Percentiles rank a stretch among this genome's conserved stretches.
These are phyloP conservation scores for Labeo rohita DNA, from an alignment of 2,113 vertebrate genomes.

Conservation along the genomic window DNA sequence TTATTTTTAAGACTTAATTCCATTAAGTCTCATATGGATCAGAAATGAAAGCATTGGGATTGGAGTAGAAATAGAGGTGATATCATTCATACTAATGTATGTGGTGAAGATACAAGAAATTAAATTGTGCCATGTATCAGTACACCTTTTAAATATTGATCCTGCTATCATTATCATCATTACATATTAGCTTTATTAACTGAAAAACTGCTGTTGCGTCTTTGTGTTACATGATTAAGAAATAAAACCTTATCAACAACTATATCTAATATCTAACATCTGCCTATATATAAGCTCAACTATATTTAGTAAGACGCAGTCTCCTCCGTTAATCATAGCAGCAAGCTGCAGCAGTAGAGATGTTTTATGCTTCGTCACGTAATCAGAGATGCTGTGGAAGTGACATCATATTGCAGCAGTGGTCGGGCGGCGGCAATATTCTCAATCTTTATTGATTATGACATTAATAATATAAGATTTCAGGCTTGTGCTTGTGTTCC, in stretches of 20 bases:
- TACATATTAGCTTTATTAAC: not conserved
- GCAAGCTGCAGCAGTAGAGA: not conserved
- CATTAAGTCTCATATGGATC: not conserved
- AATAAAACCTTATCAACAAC: not conserved
- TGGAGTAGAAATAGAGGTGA: not conserved
- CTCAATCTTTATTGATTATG: not conserved
- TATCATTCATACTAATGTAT: not conserved
- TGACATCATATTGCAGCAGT: slow-evolving; percentile 27
- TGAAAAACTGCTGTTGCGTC: not conserved
- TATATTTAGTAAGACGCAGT: slow-evolving; percentile 4
- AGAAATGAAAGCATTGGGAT: not conserved
- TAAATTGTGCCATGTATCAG: not conserved
- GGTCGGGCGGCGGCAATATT: not conserved
- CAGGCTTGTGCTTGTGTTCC: not conserved
- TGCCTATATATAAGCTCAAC: not conserved
- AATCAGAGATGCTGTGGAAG: slow-evolving; percentile 23
- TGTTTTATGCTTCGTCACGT: slow-evolving; percentile 16
- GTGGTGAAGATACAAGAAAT: not conserved
- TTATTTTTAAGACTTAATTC: not conserved
- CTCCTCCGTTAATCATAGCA: slow-evolving; percentile 12
- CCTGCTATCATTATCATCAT: not conserved
- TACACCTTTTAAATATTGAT: not conserved
- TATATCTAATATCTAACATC: not conserved
- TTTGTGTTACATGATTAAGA: not conserved
- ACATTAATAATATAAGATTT: not conserved